Conservation (phyloP, 2,888 invertebrate species). For the Pseudolycoriella hygida region DNA sequence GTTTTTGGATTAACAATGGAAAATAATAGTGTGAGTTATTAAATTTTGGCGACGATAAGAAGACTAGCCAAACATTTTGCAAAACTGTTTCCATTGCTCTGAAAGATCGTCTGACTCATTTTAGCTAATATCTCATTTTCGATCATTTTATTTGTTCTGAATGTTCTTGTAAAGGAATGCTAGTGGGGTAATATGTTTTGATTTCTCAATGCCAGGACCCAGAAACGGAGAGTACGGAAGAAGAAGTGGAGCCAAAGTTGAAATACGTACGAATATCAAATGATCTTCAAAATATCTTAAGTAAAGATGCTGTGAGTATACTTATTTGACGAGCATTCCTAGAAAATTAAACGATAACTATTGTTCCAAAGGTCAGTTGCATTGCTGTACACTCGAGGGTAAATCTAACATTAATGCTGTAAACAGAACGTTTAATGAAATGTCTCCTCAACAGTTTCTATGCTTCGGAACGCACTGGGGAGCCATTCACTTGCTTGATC, state of each 20-base stretch:
- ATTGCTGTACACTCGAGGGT: conserved; percentile 87
- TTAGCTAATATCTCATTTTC: no score
- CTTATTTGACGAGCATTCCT: no score
- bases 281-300: conserved; percentile 67
- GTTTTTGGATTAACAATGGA: no score
- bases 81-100: no score
- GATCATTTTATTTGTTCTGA: no score
- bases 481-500: conserved; percentile 74
- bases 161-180: no score
- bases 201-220: conserved; percentile 16
- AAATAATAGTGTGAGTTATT: no score
- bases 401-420: conserved; percentile 7
- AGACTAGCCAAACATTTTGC: no score
- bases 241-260: conserved; percentile 68
- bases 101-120: no score
- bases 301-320: conserved; percentile 49
- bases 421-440: background rate
- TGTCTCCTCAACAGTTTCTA: conserved; percentile 44
- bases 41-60: no score
- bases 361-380: conserved; percentile 38
- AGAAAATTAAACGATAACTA: no score
- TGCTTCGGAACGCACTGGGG: conserved; percentile 90
- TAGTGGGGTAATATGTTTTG: background rate
- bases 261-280: conserved; percentile 82
- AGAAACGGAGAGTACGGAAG: conserved; percentile 23